Base-by-base conservation (phyloP, 2,113 vertebrate species). In the Equus quagga region DNA sequence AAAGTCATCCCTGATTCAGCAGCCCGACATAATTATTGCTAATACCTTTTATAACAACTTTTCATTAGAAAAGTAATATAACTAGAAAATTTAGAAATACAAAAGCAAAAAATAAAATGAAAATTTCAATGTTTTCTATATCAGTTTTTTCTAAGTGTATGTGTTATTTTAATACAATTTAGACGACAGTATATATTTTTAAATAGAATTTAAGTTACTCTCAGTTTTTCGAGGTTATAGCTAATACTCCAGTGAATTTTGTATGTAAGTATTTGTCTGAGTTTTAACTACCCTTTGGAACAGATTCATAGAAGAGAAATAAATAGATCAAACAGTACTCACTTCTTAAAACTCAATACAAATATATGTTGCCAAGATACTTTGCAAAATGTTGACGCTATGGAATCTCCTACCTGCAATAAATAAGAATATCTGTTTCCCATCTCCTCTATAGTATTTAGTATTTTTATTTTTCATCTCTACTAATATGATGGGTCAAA, bases 41-140 rank as follows among this genome's bases (percentile, higher is more conserved):
- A 73, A 72, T 44, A 94, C 51, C 80, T 84, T 69, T 73, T 60
- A 64, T 78, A 69, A 69, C 26, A 91, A 51, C 1, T 56, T 83
- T 87, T 80, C 23, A 91, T 80, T 91, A 41, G 26, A 94, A 93
- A 96, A 91, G 54, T 70, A 64, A 92, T 62, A 64, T 51, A 72
- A 86, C 58, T 21, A 80, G 51, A 88, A 91, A 84, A 65, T 64
- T 93, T 87, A 67, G 6, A 97, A 87, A 76, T 85, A 70, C 23
- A 70, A 94, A 75, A 33, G 7, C 15, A 89, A 94, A 92, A 87
- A 46, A 31, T 82, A 44, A 82, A 89, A 60, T 56, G 8, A 80
- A 94, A 84, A 44, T 56, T 14, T 51, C 24, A 72, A 54, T 60
- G 41, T 70, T 87, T 92, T 86, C 21, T 36, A 6, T 36, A 64